Evolutionary conservation across 2,797 vertebrate genomes (phyloP).

Genomic region (Tokudaia muenninki): DNA sequence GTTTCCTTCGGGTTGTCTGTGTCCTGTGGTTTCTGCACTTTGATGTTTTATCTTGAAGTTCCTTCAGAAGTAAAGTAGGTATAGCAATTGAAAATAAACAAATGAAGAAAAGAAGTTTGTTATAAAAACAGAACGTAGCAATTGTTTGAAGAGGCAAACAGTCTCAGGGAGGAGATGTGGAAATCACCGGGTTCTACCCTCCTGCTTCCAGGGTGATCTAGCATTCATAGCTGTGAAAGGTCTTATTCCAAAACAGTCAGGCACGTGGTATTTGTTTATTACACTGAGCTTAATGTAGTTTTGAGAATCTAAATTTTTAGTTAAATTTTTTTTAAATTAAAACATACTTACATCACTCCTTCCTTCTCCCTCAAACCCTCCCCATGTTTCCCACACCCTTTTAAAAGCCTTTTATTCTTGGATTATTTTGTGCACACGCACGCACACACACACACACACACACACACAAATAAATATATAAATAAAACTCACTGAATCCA

Average conservation of each 20-base stretch:
- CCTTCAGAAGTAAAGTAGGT: slow-evolving; percentile 52
- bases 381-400: background rate
- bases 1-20: slow-evolving; percentile 50
- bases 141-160: slow-evolving; percentile 52
- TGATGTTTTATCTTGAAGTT: slow-evolving; percentile 67
- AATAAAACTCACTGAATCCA: background rate
- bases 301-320: slow-evolving; percentile 12
- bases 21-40: slow-evolving; percentile 65
- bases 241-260: slow-evolving; percentile 24
- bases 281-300: background rate
- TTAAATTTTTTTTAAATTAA: background rate
- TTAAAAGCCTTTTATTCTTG: background rate
- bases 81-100: slow-evolving; percentile 66
- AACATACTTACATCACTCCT: background rate
- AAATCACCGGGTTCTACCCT: background rate
- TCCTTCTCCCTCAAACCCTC: background rate
- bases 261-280: background rate
- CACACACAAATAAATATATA: background rate
- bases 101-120: slow-evolving; percentile 47
- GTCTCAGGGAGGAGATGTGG: background rate
- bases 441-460: background rate
- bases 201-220: background rate
- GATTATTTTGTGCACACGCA: background rate
- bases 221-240: background rate
- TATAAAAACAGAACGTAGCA: slow-evolving; percentile 49